Conservation (phyloP, 2,888 invertebrate genomes). For the Mythimna albipuncta region DNA sequence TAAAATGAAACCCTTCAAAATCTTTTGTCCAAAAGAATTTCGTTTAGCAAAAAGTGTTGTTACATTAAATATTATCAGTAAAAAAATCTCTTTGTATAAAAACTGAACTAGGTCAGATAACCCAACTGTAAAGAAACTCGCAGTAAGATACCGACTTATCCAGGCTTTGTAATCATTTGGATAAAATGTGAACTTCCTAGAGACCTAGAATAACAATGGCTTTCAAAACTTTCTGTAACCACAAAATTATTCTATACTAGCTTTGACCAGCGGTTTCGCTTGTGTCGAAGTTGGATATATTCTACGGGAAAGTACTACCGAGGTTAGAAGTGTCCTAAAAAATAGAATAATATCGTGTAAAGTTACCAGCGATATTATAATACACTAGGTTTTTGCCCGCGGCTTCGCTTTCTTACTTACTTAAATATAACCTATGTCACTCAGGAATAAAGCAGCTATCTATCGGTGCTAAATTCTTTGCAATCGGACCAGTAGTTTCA, state of each 20-base stretch:
- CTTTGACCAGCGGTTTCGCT: not conserved
- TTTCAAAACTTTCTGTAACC: slow-evolving; percentile 1
- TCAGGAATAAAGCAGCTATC: too few species aligned
- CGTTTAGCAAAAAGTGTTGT: not conserved
- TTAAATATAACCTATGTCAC: too few species aligned
- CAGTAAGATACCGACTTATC: slow-evolving; percentile 51
- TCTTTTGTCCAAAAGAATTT: not conserved
- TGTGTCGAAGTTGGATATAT: too few species aligned
- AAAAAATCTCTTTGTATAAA: slow-evolving; percentile 30
- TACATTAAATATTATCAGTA: slow-evolving; percentile 18
- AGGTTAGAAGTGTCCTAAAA: too few species aligned
- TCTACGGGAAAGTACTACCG: too few species aligned
- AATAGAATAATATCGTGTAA: too few species aligned
- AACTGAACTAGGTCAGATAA: slow-evolving; percentile 36
- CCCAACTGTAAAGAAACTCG: slow-evolving; percentile 61
- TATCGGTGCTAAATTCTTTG: too few species aligned
- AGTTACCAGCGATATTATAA: too few species aligned
- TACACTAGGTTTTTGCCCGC: too few species aligned
- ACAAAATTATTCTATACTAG: slow-evolving; percentile 14
- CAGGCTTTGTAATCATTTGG: slow-evolving; percentile 42
- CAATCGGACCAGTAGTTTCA: too few species aligned
- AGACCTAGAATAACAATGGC: slow-evolving; percentile 36
- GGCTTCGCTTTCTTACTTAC: too few species aligned
- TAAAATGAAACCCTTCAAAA: not conserved
- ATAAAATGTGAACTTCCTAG: slow-evolving; percentile 30